Evolutionary conservation across 1,140 invertebrate genomes (phyloP).

Genomic region (Drosophila tropicalis): DNA sequence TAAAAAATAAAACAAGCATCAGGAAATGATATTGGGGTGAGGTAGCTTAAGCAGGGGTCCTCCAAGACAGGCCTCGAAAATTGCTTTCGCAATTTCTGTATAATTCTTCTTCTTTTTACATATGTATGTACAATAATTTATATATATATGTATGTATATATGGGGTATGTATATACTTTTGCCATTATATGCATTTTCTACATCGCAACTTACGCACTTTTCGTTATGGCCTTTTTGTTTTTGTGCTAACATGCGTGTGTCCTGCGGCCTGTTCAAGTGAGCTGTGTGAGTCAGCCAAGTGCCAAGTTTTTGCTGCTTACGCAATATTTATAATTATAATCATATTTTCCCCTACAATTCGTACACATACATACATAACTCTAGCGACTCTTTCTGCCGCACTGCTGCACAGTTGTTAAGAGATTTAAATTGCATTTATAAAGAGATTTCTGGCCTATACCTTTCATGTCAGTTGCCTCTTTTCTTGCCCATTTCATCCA

Average conservation of each 20-base stretch:
- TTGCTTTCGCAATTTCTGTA: conserved; percentile 58
- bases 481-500: conserved; percentile 8
- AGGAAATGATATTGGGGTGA: conserved; percentile 28
- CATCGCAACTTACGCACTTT: conserved; percentile 69
- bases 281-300: conserved; percentile 22
- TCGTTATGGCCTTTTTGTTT: conserved; percentile 62
- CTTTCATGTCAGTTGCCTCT: neutral
- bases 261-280: conserved; percentile 32
- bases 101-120: conserved; percentile 50
- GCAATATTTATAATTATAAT: conserved; percentile 67
- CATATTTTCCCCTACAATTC: conserved; percentile 54
- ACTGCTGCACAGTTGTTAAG: conserved; percentile 43
- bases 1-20: neutral
- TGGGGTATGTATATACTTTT: conserved; percentile 36
- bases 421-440: conserved; percentile 63
- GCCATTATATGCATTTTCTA: conserved; percentile 59
- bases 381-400: conserved; percentile 38
- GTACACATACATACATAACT: conserved; percentile 35
- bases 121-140: conserved; percentile 29
- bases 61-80: conserved; percentile 64
- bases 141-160: conserved; percentile 4
- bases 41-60: conserved; percentile 55
- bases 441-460: conserved; percentile 30
- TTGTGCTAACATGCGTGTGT: conserved; percentile 68
- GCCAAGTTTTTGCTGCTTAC: conserved; percentile 52